phyloP scores from a whole-genome alignment of 2,888 invertebrate genomes.

The Siphlonurus alternatus region DNA sequence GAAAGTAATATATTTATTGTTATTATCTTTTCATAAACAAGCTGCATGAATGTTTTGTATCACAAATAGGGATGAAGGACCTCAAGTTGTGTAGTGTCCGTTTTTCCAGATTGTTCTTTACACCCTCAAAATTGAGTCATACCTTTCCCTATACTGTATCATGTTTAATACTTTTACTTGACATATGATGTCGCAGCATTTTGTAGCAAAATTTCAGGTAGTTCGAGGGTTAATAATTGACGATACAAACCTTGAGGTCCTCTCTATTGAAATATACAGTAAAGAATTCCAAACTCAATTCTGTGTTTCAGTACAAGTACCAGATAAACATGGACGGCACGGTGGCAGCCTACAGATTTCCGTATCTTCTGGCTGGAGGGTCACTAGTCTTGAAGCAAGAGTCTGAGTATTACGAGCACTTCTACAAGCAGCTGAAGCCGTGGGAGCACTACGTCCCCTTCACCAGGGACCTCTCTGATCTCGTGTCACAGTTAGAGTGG shows the following conservation, averaged over 20 bases:
- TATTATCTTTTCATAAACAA: constrained; percentile 1
- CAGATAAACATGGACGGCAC: constrained; percentile 90
- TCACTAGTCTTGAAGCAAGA: constrained; percentile 81
- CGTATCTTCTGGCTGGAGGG: constrained; percentile 78
- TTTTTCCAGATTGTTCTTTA: no score
- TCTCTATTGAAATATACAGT: constrained; percentile 2
- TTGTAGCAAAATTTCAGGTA: no score
- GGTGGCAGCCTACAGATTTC: constrained; percentile 88
- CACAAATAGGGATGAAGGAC: no score
- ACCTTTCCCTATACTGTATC: no score
- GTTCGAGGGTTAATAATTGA: not conserved
- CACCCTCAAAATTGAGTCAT: no score
- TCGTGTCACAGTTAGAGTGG: constrained; percentile 63
- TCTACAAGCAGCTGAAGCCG: constrained; percentile 59
- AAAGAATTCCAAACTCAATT: constrained; percentile 7
- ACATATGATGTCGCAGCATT: no score
- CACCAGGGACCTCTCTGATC: constrained; percentile 59
- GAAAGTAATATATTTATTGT: no score
- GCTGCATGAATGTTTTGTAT: not conserved
- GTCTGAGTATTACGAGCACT: constrained; percentile 89
- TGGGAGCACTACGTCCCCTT: constrained; percentile 73
- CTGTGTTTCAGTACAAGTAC: constrained; percentile 70
- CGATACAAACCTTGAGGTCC: not conserved
- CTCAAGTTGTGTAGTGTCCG: no score
- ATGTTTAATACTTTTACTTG: no score